A percentile compares a stretch with the other conserved stretches of the same genome.
These are phyloP conservation scores for Syngnathus acus DNA, from an alignment of 2,797 vertebrate genomes.

Conservation along the genomic window DNA sequence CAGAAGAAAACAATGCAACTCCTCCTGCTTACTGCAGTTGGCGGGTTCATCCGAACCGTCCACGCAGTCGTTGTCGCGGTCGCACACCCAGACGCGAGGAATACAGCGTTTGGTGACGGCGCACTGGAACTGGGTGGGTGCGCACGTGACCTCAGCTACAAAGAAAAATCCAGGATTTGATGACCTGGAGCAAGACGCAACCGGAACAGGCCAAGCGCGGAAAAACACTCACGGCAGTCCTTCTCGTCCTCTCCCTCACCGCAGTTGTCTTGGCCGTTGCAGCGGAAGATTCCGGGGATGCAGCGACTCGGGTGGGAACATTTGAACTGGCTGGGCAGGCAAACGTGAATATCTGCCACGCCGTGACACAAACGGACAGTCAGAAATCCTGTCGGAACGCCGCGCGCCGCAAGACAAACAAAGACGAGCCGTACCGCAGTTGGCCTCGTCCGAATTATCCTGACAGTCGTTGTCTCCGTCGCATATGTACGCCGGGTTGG, in stretches of 20 bases:
- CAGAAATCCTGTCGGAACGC: not conserved
- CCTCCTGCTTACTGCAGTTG: conserved; percentile 88
- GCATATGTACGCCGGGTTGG: conserved; percentile 90
- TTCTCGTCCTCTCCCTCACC: conserved; percentile 95
- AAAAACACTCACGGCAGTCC: conserved; percentile 81
- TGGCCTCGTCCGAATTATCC: conserved; percentile 90
- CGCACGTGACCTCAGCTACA: conserved; percentile 91
- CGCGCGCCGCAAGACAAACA: not conserved
- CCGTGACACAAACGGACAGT: not conserved
- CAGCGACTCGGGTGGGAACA: conserved; percentile 95
- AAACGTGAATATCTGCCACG: conserved; percentile 89
- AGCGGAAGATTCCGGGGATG: conserved; percentile 96
- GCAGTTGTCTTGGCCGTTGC: conserved; percentile 97
- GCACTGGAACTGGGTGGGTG: conserved; percentile 98
- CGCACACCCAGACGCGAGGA: conserved; percentile 96
- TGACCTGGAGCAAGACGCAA: too few relatives aligned
- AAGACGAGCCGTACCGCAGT: conserved; percentile 73
- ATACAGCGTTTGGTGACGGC: conserved; percentile 97
- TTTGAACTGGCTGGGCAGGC: conserved; percentile 96
- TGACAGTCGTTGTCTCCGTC: conserved; percentile 94
- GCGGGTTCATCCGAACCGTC: conserved; percentile 93
- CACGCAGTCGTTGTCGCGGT: conserved; percentile 96
- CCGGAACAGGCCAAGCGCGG: too few relatives aligned
- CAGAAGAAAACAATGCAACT: not conserved
- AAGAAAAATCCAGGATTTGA: not conserved